Conservation (phyloP, 2,888 invertebrate genomes). For the Tipula lateralis region DNA sequence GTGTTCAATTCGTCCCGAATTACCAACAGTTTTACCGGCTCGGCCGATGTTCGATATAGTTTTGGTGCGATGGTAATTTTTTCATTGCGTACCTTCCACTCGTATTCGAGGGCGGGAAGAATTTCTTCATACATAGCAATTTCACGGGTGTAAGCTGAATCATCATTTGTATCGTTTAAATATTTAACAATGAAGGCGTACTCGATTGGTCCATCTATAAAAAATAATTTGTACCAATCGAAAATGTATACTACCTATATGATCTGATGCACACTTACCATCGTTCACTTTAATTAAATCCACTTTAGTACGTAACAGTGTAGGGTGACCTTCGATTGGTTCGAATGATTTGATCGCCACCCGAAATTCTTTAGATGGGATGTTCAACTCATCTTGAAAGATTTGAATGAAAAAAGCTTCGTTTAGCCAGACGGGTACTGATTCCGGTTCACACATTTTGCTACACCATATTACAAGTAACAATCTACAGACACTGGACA, state of each 20-base stretch:
- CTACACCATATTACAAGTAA: background rate
- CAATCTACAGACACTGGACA: background rate
- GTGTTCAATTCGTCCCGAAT: background rate
- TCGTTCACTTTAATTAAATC: background rate
- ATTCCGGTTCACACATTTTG: background rate
- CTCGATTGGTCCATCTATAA: background rate
- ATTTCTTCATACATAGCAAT: background rate
- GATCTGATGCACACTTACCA: background rate
- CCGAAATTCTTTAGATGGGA: background rate
- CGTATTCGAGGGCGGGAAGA: background rate
- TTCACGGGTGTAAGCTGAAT: background rate
- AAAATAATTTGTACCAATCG: background rate
- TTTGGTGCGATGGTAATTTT: background rate
- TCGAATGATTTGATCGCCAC: background rate
- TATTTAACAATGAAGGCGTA: background rate
- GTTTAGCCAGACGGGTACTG: background rate
- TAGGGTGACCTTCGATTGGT: background rate
- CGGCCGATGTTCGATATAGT: background rate
- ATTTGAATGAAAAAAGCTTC: background rate
- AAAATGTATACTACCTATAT: too few species aligned
- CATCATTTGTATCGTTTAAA: background rate
- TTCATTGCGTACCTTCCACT: background rate
- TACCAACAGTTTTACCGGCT: background rate
- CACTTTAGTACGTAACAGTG: background rate
- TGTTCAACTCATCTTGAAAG: background rate